A percentile compares a stretch with the other conserved stretches of the same genome.
Evolutionary conservation across 2,888 invertebrate genomes (phyloP).

Genomic region (Hemistola chrysoprasaria): DNA sequence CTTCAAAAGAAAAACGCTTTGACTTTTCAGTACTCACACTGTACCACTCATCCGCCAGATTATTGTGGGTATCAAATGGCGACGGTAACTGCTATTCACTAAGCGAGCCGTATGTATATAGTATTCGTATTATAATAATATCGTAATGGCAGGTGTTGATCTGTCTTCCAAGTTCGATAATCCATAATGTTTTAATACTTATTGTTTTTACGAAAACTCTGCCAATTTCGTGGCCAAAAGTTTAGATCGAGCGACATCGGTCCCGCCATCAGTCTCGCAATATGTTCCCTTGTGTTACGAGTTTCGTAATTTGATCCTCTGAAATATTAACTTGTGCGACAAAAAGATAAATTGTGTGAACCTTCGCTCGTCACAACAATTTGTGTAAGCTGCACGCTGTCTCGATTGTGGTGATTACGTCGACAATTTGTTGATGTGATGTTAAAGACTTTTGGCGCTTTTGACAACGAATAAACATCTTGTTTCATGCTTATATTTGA

Average conservation of each 20-base stretch:
- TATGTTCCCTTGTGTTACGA: conserved; percentile 59
- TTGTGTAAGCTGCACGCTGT: conserved; percentile 32
- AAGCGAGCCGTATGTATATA: too few relatives aligned
- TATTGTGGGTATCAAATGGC: too few relatives aligned
- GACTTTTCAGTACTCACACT: too few relatives aligned
- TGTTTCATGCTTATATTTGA: too few relatives aligned
- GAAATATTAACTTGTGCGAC: conserved; percentile 69
- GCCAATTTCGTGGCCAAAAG: conserved; percentile 1
- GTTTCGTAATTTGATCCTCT: conserved; percentile 72
- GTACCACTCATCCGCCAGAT: too few relatives aligned
- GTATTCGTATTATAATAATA: too few relatives aligned
- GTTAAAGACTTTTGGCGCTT: neutral
- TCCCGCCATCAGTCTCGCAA: conserved; percentile 60
- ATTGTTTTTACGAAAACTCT: neutral
- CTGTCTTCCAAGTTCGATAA: too few relatives aligned
- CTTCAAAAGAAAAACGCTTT: too few relatives aligned
- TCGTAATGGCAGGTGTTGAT: too few relatives aligned
- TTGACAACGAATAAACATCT: too few relatives aligned
- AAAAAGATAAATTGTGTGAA: conserved; percentile 55
- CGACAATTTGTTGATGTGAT: conserved; percentile 10
- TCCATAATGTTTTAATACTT: too few relatives aligned
- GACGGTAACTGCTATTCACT: too few relatives aligned
- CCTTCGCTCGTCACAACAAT: conserved; percentile 36
- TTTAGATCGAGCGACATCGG: conserved; percentile 29
- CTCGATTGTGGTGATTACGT: conserved; percentile 15